phyloP scores from a whole-genome alignment of 2,888 invertebrate species.

The Spodoptera picta region DNA sequence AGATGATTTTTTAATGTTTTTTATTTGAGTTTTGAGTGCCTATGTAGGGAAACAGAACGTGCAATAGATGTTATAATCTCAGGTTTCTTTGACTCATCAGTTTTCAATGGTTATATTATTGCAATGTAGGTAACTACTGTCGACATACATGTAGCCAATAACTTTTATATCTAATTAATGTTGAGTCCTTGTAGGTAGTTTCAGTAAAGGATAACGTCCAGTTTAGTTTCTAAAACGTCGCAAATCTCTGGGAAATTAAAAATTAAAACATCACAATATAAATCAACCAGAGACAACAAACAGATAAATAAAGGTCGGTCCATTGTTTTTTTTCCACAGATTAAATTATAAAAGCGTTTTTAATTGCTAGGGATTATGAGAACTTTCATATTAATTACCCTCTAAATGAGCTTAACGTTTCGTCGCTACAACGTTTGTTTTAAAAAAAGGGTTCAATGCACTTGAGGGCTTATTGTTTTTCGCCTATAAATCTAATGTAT shows the following conservation, averaged over 20 bases:
- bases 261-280: conserved; percentile 16
- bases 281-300: conserved; percentile 36
- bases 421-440: conserved; percentile 59
- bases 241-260: conserved; percentile 22
- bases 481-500: conserved; percentile 85
- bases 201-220: too few relatives aligned
- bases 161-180: conserved; percentile 14
- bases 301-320: conserved; percentile 65
- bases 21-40: too few relatives aligned
- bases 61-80: too few relatives aligned
- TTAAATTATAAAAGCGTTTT: conserved; percentile 67
- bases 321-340: conserved; percentile 65
- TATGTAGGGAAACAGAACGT: too few relatives aligned
- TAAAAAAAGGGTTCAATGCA: conserved; percentile 80
- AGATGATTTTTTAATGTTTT: conserved; percentile 21
- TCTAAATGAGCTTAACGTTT: conserved; percentile 81
- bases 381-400: conserved; percentile 86
- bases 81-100: too few relatives aligned
- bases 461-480: conserved; percentile 81
- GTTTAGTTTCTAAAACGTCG: not conserved
- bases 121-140: too few relatives aligned
- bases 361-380: conserved; percentile 83
- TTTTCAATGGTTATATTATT: too few relatives aligned
- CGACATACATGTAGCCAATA: too few relatives aligned
- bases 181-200: conserved; percentile 18